phyloP scores from a whole-genome alignment of 2,797 vertebrate genomes.

The Acanthis flammea region DNA sequence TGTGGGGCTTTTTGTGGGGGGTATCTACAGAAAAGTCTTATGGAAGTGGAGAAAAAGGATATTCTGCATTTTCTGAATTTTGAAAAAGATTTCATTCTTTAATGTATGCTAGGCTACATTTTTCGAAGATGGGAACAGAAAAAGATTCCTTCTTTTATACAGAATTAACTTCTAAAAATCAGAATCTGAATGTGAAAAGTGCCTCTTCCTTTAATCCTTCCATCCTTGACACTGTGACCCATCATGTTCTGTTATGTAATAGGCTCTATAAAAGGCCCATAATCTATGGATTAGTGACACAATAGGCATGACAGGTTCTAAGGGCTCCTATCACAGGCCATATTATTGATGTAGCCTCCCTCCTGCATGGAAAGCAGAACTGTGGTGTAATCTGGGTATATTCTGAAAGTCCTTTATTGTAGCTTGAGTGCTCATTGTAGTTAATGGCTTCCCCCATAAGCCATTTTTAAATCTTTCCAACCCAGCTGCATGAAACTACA shows the following conservation, averaged over 20 bases:
- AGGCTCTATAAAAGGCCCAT: constrained; percentile 34
- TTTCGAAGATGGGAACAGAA: background rate
- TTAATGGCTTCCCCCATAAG: background rate
- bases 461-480: constrained; percentile 15
- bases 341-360: background rate
- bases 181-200: background rate
- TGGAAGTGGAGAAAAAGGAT: background rate
- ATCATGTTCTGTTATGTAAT: constrained; percentile 25
- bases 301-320: background rate
- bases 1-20: background rate
- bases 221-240: background rate
- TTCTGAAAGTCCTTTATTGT: background rate
- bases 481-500: background rate
- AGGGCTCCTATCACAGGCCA: background rate
- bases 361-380: background rate
- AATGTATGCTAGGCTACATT: background rate
- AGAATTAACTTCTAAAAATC: background rate
- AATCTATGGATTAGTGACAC: constrained; percentile 43
- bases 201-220: background rate
- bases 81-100: background rate
- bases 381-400: background rate
- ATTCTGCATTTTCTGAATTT: background rate
- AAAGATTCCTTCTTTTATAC: background rate
- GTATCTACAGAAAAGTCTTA: background rate
- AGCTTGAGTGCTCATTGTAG: background rate